Base-by-base conservation (phyloP, 2,888 invertebrate species). In the Micoletzkya japonica region DNA sequence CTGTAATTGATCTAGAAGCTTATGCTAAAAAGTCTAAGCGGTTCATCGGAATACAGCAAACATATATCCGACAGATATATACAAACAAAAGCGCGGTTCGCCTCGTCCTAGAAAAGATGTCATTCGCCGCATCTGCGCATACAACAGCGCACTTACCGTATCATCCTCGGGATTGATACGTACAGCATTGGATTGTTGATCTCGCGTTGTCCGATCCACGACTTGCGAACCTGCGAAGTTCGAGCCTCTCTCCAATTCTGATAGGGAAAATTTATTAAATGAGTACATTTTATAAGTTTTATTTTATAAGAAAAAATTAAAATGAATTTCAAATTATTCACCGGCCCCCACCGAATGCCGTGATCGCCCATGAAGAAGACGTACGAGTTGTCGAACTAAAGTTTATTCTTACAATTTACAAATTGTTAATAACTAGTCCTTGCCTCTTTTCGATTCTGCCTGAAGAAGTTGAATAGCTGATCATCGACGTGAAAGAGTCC, bases 401-500 rank as follows among this genome's bases (percentile, higher is more conserved):
- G 52, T 30, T 44, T 44, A 44, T 36, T 37, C 24, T 24, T 58
- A 1, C 57, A 57, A 26, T 24, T 36, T 1, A 24, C 1, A 4
- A n/a, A 36, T 26, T 14, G 32, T 37, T 3, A 2, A 0, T 1
- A 30, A 4, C 37, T 2, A 20, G 2, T 6, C 7, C 60, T 1
- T 4, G 52, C 76, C 61, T 61, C 52, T 57, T 73, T 73, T 17
- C 74, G 57, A 54, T 79, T 72, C 17, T 75, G 49, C 0, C 73
- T 63, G 24, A 81, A 70, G 70, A 70, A 80, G 2, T 76, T 71
- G 44, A 72, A 73, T 49, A 80, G 72, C 58, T 79, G 73, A 10
- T 70, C 72, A 61, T 81, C 81, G 2, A 74, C 73, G 54, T 77
- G 79, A 34, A 73, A 70, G 24, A 80, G 70, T 17, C 69, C 72